A percentile compares a stretch with the other conserved stretches of the same genome.
Conservation (phyloP, 2,888 invertebrate genomes). For the Mylabris sibirica region DNA sequence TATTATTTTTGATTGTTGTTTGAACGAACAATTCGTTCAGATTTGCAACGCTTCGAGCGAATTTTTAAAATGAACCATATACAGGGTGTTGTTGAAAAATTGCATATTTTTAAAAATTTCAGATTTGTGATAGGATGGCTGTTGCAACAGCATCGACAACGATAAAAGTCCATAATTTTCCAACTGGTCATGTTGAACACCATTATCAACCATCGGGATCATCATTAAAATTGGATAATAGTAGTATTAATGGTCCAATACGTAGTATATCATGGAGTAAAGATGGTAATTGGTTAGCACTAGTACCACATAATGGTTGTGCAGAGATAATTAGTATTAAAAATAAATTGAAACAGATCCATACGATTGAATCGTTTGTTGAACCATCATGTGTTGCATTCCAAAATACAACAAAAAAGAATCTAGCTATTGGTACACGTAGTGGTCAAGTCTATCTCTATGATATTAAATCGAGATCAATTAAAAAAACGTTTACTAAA, state of each 20-base stretch:
- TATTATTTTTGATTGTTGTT: too few relatives aligned
- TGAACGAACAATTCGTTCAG: too few relatives aligned
- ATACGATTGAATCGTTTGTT: constrained; percentile 52
- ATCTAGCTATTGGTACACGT: constrained; percentile 53
- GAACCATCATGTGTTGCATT: constrained; percentile 58
- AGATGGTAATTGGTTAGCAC: constrained; percentile 57
- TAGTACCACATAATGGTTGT: constrained; percentile 54
- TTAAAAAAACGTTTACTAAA: constrained; percentile 52
- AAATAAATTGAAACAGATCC: constrained; percentile 52
- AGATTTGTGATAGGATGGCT: constrained; percentile 58
- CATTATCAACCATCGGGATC: constrained; percentile 56
- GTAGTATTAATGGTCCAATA: constrained; percentile 46
- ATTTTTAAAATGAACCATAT: neutral
- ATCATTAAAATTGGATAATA: constrained; percentile 31
- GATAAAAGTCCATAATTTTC: constrained; percentile 65
- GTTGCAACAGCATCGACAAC: constrained; percentile 67
- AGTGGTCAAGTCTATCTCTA: constrained; percentile 55
- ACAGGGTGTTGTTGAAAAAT: neutral
- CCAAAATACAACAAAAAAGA: constrained; percentile 54
- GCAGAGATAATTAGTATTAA: constrained; percentile 57
- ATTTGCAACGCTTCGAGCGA: too few relatives aligned
- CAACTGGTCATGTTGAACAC: constrained; percentile 65
- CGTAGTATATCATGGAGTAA: constrained; percentile 58
- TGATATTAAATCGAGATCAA: constrained; percentile 53
- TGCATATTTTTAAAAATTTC: too few relatives aligned